These are phyloP conservation scores for Rattus rattus DNA, from an alignment of 2,113 vertebrate species.

Conservation along the genomic window DNA sequence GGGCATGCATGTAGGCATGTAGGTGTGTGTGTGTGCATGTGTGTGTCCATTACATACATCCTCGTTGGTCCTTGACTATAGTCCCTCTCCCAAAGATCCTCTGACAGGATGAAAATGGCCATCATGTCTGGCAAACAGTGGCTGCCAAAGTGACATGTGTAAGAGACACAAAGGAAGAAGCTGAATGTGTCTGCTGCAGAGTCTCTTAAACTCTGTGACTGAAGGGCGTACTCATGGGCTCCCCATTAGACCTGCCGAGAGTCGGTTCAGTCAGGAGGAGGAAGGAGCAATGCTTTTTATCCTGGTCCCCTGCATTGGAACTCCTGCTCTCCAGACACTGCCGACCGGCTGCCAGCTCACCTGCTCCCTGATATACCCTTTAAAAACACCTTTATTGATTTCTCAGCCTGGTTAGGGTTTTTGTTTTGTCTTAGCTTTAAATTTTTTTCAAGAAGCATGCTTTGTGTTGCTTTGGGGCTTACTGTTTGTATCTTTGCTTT, in stretches of 20 bases:
- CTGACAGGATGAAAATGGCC: constrained; percentile 32
- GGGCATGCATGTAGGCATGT: too few relatives aligned
- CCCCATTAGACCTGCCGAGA: not conserved
- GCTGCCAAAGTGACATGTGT: constrained; percentile 53
- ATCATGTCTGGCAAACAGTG: not conserved
- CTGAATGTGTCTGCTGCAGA: not conserved
- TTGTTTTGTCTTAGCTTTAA: not conserved
- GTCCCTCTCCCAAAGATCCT: not conserved
- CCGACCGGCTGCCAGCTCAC: not conserved
- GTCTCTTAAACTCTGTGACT: constrained; percentile 34
- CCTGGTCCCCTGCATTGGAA: not conserved
- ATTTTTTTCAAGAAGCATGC: not conserved
- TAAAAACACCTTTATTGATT: not conserved
- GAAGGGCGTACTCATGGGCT: constrained; percentile 9
- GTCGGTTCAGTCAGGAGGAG: not conserved
- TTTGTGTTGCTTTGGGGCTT: constrained; percentile 4
- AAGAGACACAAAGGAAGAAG: constrained; percentile 60
- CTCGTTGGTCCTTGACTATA: not conserved
- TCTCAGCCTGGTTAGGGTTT: not conserved
- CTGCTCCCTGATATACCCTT: not conserved
- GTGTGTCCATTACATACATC: not conserved
- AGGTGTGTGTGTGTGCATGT: not conserved
- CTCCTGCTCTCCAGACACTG: not conserved
- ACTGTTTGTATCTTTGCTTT: not conserved
- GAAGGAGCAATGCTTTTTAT: not conserved